Conservation (phyloP, 2,888 invertebrate species). For the Lottia scabra region DNA sequence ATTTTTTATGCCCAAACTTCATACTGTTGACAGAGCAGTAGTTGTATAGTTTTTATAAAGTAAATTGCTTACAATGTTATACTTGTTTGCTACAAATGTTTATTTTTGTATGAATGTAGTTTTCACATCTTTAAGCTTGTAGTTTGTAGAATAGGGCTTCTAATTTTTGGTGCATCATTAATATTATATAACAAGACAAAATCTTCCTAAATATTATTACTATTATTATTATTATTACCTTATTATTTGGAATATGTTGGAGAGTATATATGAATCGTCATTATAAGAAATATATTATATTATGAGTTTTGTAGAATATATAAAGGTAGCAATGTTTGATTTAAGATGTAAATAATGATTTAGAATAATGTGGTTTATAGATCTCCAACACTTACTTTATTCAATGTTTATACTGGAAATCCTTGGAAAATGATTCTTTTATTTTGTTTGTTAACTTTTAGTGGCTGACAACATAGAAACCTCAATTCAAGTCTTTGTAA, state of each 20-base stretch:
- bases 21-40: neutral
- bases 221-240: neutral
- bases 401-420: slow-evolving; percentile 7
- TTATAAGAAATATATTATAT: neutral
- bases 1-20: neutral
- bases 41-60: neutral
- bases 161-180: slow-evolving; percentile 3
- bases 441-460: slow-evolving; percentile 4
- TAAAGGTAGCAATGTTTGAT: slow-evolving; percentile 12
- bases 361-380: slow-evolving; percentile 15
- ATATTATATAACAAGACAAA: neutral
- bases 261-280: slow-evolving; percentile 5
- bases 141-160: slow-evolving; percentile 4
- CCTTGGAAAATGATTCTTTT: slow-evolving; percentile 4
- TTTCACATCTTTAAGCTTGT: neutral
- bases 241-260: slow-evolving; percentile 1
- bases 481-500: neutral
- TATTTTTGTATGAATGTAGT: slow-evolving; percentile 5
- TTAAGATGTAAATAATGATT: slow-evolving; percentile 17
- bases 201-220: neutral
- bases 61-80: neutral
- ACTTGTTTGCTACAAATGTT: slow-evolving; percentile 7
- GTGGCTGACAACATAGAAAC: slow-evolving; percentile 7
- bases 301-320: slow-evolving; percentile 18
- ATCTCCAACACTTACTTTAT: slow-evolving; percentile 13